A percentile compares a stretch with the other conserved stretches of the same genome.
phyloP scores from a whole-genome alignment of 2,888 invertebrate genomes.

The Sturmia bella region DNA sequence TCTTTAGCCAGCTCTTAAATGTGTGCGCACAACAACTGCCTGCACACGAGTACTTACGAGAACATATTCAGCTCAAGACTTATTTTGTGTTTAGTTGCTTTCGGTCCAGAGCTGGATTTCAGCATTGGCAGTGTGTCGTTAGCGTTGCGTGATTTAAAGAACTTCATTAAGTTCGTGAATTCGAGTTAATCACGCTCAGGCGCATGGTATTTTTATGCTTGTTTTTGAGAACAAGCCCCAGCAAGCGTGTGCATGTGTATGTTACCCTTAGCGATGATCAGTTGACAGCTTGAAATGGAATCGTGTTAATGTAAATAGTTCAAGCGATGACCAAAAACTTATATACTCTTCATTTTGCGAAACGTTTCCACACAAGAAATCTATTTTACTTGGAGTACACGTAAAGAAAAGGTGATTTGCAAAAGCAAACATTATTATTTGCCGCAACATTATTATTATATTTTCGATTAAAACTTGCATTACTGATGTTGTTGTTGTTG shows the following conservation, averaged over 20 bases:
- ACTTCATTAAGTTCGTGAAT: slow-evolving; percentile 83
- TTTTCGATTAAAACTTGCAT: no score
- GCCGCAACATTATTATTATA: no score
- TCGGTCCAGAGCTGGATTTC: slow-evolving; percentile 62
- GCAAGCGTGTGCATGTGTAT: background rate
- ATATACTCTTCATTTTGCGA: slow-evolving; percentile 2
- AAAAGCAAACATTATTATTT: no score
- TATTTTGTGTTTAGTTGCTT: slow-evolving; percentile 5
- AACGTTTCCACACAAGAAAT: background rate
- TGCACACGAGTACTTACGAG: slow-evolving; percentile 5
- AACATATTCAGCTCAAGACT: slow-evolving; percentile 32
- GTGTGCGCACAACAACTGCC: slow-evolving; percentile 35
- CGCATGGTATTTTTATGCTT: slow-evolving; percentile 60
- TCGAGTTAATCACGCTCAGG: slow-evolving; percentile 82
- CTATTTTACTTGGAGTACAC: background rate
- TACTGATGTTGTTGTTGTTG: no score
- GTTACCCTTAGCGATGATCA: slow-evolving; percentile 40
- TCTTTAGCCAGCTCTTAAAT: slow-evolving; percentile 73
- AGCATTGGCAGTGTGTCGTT: slow-evolving; percentile 76
- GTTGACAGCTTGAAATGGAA: slow-evolving; percentile 55
- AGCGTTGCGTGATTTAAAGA: slow-evolving; percentile 82
- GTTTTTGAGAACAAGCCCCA: background rate
- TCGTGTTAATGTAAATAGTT: slow-evolving; percentile 58
- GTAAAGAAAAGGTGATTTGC: no score
- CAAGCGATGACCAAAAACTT: slow-evolving; percentile 29